A percentile compares a stretch with the other conserved stretches of the same genome.
phyloP scores from a whole-genome alignment of 2,797 vertebrate species.

The Schizopygopsis malacanthus region DNA sequence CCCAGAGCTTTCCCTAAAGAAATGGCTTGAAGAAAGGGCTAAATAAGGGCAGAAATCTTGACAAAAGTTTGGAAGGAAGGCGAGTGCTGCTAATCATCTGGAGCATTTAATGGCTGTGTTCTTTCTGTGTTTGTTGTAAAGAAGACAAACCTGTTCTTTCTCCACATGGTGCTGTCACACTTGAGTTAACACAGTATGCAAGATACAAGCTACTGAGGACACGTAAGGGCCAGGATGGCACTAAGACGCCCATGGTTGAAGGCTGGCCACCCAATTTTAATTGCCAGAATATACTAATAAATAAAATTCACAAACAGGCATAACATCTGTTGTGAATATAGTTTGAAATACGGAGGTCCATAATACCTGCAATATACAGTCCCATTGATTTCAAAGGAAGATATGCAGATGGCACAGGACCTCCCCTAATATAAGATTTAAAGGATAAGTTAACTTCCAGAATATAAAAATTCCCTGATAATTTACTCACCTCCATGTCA shows the following conservation, averaged over 20 bases:
- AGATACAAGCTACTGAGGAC: constrained; percentile 12
- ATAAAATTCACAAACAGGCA: not conserved
- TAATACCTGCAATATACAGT: not conserved
- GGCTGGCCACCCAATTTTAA: constrained; percentile 18
- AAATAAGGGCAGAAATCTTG: constrained; percentile 75
- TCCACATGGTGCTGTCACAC: not conserved
- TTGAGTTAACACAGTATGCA: not conserved
- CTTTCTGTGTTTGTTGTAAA: constrained; percentile 59
- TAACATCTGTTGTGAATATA: not conserved
- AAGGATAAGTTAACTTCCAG: too few relatives aligned
- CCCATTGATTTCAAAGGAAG: not conserved
- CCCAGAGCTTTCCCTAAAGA: constrained; percentile 69
- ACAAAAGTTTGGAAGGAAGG: constrained; percentile 55
- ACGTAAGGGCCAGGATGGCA: not conserved
- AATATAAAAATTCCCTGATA: too few relatives aligned
- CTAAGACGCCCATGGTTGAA: not conserved
- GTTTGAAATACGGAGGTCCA: not conserved
- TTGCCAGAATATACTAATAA: constrained; percentile 24
- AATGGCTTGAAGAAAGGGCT: constrained; percentile 62
- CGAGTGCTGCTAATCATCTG: constrained; percentile 69
- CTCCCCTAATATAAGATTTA: not conserved
- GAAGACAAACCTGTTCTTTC: constrained; percentile 39
- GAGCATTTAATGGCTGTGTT: constrained; percentile 63
- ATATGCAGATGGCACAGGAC: not conserved
- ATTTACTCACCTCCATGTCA: too few relatives aligned